These are phyloP conservation scores for Pseudomyrmex cubaensis DNA, from an alignment of 1,140 invertebrate species.

Conservation along the genomic window DNA sequence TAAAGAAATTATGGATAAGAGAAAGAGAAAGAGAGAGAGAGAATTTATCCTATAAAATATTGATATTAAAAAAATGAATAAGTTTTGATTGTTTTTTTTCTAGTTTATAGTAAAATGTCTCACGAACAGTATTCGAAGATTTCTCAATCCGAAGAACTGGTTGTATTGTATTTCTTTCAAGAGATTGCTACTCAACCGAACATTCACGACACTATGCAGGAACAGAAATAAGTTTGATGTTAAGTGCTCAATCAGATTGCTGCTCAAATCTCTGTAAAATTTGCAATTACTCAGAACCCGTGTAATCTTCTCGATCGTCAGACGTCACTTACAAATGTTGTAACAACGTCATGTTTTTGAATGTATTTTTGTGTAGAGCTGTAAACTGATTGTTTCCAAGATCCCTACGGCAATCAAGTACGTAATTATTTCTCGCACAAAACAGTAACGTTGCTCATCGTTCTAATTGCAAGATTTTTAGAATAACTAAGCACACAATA, in stretches of 20 bases:
- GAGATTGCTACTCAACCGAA: conserved; percentile 91
- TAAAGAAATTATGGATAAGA: too few relatives aligned
- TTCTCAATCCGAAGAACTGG: conserved; percentile 88
- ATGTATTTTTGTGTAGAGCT: conserved; percentile 91
- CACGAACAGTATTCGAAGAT: conserved; percentile 88
- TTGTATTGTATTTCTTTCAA: conserved; percentile 89
- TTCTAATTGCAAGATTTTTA: too few relatives aligned
- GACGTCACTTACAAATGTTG: conserved; percentile 86
- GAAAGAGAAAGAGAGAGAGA: too few relatives aligned
- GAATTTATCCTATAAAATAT: too few relatives aligned
- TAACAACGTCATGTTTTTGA: conserved; percentile 88
- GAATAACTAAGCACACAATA: too few relatives aligned
- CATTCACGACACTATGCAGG: conserved; percentile 89
- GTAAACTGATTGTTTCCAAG: conserved; percentile 90
- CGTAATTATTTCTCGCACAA: not conserved
- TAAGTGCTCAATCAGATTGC: conserved; percentile 92
- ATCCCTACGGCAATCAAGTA: conserved; percentile 86
- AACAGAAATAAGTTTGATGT: conserved; percentile 90
- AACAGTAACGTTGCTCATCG: not conserved
- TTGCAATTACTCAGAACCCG: not conserved
- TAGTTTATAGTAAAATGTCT: not conserved
- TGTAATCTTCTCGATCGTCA: not conserved
- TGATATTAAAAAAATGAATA: too few relatives aligned
- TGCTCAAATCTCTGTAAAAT: conserved; percentile 89
- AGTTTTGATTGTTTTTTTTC: not conserved